These are phyloP conservation scores for Pipistrellus pygmaeus DNA, from an alignment of 2,797 vertebrate genomes.

Conservation along the genomic window DNA sequence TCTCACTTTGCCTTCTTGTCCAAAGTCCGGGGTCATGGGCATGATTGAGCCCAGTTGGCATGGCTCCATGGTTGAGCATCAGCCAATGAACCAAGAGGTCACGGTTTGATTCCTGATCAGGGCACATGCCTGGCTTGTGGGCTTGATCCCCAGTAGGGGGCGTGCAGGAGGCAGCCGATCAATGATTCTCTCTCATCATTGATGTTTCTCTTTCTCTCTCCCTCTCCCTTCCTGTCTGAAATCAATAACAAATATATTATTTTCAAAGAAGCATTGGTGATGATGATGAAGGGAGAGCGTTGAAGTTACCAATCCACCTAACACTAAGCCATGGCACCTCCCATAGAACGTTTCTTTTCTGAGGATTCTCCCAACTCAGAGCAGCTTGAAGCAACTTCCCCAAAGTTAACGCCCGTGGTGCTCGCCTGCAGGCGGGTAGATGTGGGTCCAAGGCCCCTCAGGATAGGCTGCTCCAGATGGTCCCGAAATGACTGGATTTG, in stretches of 20 bases:
- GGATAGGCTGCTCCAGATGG: constrained; percentile 27
- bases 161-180: no score
- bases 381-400: background rate
- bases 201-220: no score
- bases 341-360: background rate
- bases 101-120: no score
- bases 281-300: background rate
- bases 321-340: background rate
- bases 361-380: background rate
- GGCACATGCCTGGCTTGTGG: no score
- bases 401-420: background rate
- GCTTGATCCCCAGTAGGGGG: no score
- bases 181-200: no score
- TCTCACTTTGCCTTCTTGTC: background rate
- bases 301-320: background rate
- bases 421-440: background rate
- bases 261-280: no score
- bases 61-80: no score
- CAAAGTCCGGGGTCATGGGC: background rate
- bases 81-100: no score
- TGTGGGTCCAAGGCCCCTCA: background rate
- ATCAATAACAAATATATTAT: no score
- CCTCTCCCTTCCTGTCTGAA: no score
- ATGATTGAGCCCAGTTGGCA: no score
- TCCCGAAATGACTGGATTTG: constrained; percentile 77